phyloP scores from a whole-genome alignment of 2,888 invertebrate species.

The Lampropteryx suffumata region DNA sequence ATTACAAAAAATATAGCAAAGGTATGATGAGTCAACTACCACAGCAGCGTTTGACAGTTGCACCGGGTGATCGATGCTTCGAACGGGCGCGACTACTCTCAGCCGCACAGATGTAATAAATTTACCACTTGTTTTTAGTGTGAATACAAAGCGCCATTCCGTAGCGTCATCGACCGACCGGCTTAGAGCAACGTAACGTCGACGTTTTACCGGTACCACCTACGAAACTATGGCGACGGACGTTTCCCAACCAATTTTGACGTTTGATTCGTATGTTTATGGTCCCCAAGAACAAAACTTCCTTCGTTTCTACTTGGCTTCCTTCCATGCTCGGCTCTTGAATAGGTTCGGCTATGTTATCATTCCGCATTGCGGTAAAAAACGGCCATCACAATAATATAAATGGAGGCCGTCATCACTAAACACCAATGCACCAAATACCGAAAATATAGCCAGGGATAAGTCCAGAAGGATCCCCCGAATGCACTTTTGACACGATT shows the following conservation, averaged over 20 bases:
- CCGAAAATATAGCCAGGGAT: slow-evolving; percentile 70
- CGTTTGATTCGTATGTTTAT: slow-evolving; percentile 42
- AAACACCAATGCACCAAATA: slow-evolving; percentile 77
- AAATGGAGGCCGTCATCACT: slow-evolving; percentile 81
- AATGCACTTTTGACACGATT: slow-evolving; percentile 69
- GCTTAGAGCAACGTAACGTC: slow-evolving; percentile 59
- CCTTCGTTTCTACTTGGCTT: slow-evolving; percentile 34
- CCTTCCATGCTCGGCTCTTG: slow-evolving; percentile 39
- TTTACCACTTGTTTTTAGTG: slow-evolving; percentile 51
- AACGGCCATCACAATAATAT: slow-evolving; percentile 81
- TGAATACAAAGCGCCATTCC: slow-evolving; percentile 48
- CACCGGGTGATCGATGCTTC: slow-evolving; percentile 77
- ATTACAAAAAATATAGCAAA: slow-evolving; percentile 61
- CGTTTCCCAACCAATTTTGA: slow-evolving; percentile 56
- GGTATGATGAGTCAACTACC: slow-evolving; percentile 75
- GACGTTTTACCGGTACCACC: slow-evolving; percentile 69
- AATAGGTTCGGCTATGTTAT: slow-evolving; percentile 48
- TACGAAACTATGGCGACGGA: slow-evolving; percentile 74
- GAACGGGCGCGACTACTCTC: slow-evolving; percentile 61
- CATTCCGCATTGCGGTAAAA: slow-evolving; percentile 82
- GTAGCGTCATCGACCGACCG: slow-evolving; percentile 52
- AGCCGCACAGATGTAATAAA: neutral
- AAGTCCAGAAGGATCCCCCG: slow-evolving; percentile 52
- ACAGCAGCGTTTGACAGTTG: slow-evolving; percentile 68
- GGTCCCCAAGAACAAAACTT: slow-evolving; percentile 36